Evolutionary conservation across 2,113 vertebrate genomes (phyloP).

Genomic region (Epinephelus cyanopodus): DNA sequence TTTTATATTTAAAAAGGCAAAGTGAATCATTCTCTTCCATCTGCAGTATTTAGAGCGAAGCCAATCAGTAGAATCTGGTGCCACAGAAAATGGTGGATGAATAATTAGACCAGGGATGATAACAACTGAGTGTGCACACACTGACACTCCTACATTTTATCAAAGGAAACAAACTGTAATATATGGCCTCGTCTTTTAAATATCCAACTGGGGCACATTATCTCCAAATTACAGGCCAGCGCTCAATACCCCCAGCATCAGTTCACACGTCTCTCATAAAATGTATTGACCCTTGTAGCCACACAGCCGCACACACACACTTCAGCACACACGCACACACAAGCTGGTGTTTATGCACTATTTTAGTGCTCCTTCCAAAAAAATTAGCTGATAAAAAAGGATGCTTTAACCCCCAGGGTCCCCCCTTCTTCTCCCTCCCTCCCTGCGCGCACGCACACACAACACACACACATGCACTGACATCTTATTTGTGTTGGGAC

Average conservation of each 20-base stretch:
- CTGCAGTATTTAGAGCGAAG: conserved; percentile 74
- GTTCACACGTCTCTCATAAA: conserved; percentile 73
- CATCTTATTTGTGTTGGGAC: conserved; percentile 45
- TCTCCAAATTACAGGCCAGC: conserved; percentile 69
- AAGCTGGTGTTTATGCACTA: conserved; percentile 15
- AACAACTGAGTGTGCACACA: conserved; percentile 71
- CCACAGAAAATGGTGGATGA: conserved; percentile 88
- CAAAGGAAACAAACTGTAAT: conserved; percentile 54
- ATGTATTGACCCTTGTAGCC: conserved; percentile 71
- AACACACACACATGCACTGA: background rate
- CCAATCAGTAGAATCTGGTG: conserved; percentile 85
- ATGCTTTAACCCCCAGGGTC: conserved; percentile 20
- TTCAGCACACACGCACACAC: conserved; percentile 4
- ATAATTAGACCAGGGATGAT: conserved; percentile 86
- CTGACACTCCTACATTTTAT: conserved; percentile 46
- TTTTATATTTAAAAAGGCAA: conserved; percentile 12
- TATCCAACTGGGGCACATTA: conserved; percentile 63
- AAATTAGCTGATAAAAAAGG: conserved; percentile 7
- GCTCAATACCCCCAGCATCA: conserved; percentile 65
- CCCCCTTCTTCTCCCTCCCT: background rate
- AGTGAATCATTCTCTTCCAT: conserved; percentile 51
- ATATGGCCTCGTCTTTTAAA: conserved; percentile 53
- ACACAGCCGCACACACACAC: conserved; percentile 18
- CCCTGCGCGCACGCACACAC: background rate
- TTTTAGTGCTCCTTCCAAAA: conserved; percentile 10